Conservation (phyloP, 2,797 vertebrate species). For the Heliangelus exortis region DNA sequence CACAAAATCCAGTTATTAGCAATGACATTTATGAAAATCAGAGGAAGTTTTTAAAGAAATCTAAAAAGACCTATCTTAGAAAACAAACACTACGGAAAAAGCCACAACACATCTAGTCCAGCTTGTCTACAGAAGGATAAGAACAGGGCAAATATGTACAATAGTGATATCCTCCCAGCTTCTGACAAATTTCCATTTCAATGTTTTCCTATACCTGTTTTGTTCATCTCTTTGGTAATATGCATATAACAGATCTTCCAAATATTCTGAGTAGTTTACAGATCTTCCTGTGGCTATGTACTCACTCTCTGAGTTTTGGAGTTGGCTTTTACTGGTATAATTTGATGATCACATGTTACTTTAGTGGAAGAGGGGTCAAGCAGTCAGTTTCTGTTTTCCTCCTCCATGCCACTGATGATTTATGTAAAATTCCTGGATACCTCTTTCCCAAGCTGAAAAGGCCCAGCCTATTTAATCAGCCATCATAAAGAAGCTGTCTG, state of each 20-base stretch:
- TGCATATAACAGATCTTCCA: background rate
- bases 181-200: background rate
- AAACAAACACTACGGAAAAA: background rate
- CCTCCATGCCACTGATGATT: background rate
- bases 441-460: background rate
- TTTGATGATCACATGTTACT: background rate
- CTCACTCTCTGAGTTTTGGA: background rate
- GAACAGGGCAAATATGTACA: background rate
- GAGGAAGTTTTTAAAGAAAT: background rate
- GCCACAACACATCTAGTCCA: background rate
- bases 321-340: background rate
- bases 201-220: background rate
- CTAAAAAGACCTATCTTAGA: background rate
- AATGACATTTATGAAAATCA: background rate
- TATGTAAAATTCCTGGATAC: background rate
- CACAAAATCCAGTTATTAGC: background rate
- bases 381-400: background rate
- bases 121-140: background rate
- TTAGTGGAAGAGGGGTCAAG: background rate
- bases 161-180: background rate
- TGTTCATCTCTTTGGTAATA: background rate
- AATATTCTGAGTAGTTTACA: background rate
- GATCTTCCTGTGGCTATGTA: background rate
- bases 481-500: background rate
- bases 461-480: background rate